Percentiles rank a stretch among this genome's conserved stretches.
Evolutionary conservation across 1,140 invertebrate species (phyloP).

Genomic region (Papilio polyxenes): DNA sequence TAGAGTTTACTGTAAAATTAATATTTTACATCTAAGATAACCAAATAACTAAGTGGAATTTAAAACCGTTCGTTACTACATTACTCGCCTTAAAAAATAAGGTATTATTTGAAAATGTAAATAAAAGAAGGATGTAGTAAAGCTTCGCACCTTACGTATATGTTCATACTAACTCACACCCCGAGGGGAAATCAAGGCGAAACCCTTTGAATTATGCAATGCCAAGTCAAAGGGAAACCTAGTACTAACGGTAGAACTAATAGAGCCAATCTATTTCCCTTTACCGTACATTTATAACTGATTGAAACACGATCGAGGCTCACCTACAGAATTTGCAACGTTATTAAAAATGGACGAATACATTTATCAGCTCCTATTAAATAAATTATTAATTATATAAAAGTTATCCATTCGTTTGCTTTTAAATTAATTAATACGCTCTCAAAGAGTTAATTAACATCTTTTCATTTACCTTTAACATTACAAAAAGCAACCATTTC

Average conservation of each 20-base stretch:
- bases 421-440: background rate
- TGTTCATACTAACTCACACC: slow-evolving; percentile 54
- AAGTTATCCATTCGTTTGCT: background rate
- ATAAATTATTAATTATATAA: slow-evolving; percentile 31
- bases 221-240: slow-evolving; percentile 62
- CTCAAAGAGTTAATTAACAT: slow-evolving; percentile 23
- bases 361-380: slow-evolving; percentile 8
- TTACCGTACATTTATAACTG: slow-evolving; percentile 55
- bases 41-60: too few relatives aligned
- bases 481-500: background rate
- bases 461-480: slow-evolving; percentile 13
- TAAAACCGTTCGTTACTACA: too few relatives aligned
- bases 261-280: slow-evolving; percentile 62
- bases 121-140: background rate
- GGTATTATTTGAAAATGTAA: background rate
- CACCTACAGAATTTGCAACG: slow-evolving; percentile 40
- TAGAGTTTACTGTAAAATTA: too few relatives aligned
- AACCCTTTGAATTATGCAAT: slow-evolving; percentile 65
- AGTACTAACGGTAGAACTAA: slow-evolving; percentile 57
- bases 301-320: slow-evolving; percentile 50
- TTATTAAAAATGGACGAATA: slow-evolving; percentile 39
- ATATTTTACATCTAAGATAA: too few relatives aligned
- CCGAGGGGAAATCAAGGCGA: slow-evolving; percentile 55
- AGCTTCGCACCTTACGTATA: slow-evolving; percentile 40
- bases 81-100: background rate